Base-by-base conservation (phyloP, 2,888 invertebrate genomes). In the Lypha dubia region DNA sequence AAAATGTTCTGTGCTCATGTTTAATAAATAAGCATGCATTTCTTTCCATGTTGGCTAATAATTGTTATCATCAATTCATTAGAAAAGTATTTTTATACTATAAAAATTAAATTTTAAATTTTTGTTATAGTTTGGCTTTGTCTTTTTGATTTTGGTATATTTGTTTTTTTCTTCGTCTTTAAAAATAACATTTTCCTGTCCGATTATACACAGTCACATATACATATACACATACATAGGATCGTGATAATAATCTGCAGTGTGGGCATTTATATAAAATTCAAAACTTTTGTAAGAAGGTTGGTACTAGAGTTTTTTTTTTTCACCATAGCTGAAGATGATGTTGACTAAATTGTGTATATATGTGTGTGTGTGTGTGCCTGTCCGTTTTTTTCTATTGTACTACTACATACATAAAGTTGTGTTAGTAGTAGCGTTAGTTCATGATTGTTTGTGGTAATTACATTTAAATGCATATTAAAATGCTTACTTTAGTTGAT, bases 381-480 rank as follows among this genome's bases (percentile, higher is more conserved):
- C n/a, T n/a, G n/a, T n/a, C n/a, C n/a, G n/a, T 2, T 17, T 1
- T 17, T 17, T 58, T 35, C 4, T 58, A 9, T 35, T 0, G 13
- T 28, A 15, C 15, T 3, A 8, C 24, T 24, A 49, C 51, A 51
- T 15, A 24, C 22, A 24, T 6, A 24, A 28, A 32, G n/a, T 58
- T 17, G 17, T 60, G 32, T 17, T 32, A 13, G 46, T 22, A 58
- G 56, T 20, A 32, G 56, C 22, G 58, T 58, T 9, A 76, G 74
- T 75, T 71, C 79, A 53, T 79, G 79, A 74, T 67, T 75, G 75
- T 73, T 82, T 67, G 83, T 87, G 87, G 87, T 88, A 88, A 88
- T 88, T 88, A 88, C 88, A 88, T 87, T 88, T 88, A 88, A 87
- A 88, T 88, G 88, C 88, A 89, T 89, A 88, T 88, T 88, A 88